phyloP scores from a whole-genome alignment of 2,888 invertebrate species.

The Stegophylla sp. region DNA sequence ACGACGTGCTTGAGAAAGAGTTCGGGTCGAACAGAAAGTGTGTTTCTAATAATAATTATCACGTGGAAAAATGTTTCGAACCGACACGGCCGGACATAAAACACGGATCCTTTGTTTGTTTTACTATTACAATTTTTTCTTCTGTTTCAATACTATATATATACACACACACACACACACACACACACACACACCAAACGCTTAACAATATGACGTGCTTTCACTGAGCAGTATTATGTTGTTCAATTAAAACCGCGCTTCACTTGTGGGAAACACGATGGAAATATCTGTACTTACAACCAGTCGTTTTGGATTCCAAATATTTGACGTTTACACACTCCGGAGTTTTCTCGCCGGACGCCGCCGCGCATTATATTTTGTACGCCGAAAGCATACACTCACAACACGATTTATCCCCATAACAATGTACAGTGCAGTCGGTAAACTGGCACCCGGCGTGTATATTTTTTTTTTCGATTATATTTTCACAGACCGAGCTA shows the following conservation, averaged over 20 bases:
- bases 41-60: conserved; percentile 25
- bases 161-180: background rate
- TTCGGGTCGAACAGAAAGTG: conserved; percentile 13
- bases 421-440: too few relatives aligned
- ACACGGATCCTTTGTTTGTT: conserved; percentile 22
- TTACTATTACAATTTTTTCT: background rate
- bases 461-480: too few relatives aligned
- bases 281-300: background rate
- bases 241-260: conserved; percentile 31
- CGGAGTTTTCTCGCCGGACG: background rate
- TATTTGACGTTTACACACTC: background rate
- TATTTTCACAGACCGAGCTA: too few relatives aligned
- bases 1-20: background rate
- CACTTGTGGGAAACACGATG: conserved; percentile 37
- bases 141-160: background rate
- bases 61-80: conserved; percentile 8
- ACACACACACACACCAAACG: background rate
- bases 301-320: background rate
- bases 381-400: background rate
- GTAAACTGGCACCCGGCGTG: too few relatives aligned
- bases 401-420: too few relatives aligned
- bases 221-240: conserved; percentile 20
- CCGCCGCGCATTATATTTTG: background rate
- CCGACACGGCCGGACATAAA: background rate
- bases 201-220: conserved; percentile 31